Evolutionary conservation across 2,113 vertebrate species (phyloP), one percentile per base, ranked within the genome.

Genomic region (Cariama cristata): DNA sequence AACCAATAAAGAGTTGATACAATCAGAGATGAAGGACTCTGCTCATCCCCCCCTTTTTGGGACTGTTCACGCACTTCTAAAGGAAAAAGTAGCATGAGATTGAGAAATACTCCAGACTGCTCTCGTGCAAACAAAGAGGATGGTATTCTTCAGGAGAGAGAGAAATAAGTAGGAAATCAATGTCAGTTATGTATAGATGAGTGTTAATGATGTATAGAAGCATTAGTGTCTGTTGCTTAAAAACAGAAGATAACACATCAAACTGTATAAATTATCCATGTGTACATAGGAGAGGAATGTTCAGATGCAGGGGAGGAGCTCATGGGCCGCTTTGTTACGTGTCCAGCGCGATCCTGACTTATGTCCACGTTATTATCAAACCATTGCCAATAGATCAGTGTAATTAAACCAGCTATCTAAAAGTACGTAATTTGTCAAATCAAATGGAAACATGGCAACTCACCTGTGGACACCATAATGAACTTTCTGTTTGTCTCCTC

Each of bases 381-480:
- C 56, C 88, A 42, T 60, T 95, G 88, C 92, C 96, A 93, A 95
- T 97, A 96, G 94, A 97, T 97, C 96, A 97, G 76, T 71, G 92
- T 97, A 97, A 97, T 96, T 96, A 97, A 97, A 94, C 90, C 60
- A 73, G 88, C 96, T 97, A 96, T 93, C 95, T 94, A 56, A 81
- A 95, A 94, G 92, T 72, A 77, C 4, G 6, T 84, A 60, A 95
- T 97, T 95, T 84, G 68, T 96, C 92, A 95, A 24, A 91, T 80
- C 86, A 77, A 92, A 72, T 8, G 10, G 92, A 95, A 96, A 69
- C 47, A 26, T 18, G 62, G 79, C 80, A 89, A 59, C 87, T 94
- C 79, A 92, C 79, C 73, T 88, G 76, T 95, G 91, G 88, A 73
- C 90, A 73, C 79, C 2, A 5, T 94, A 90, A 96, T 95, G 62